phyloP scores from a whole-genome alignment of 2,888 invertebrate genomes.

The Gasteruption jaculator region DNA sequence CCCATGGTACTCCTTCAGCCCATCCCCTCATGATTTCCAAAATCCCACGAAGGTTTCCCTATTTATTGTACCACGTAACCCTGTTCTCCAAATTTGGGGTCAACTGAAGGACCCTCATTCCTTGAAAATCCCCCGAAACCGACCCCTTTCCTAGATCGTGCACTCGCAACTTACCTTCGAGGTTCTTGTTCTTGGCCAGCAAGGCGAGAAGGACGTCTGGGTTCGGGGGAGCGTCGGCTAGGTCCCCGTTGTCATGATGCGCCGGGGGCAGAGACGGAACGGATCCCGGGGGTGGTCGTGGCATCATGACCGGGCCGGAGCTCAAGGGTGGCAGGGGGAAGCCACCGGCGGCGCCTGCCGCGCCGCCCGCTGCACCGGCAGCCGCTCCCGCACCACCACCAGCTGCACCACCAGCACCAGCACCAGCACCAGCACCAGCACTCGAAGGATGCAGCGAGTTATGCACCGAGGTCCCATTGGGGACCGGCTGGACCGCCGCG shows the following conservation, averaged over 20 bases:
- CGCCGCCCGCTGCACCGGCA: constrained; percentile 30
- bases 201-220: constrained; percentile 82
- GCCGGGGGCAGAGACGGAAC: constrained; percentile 46
- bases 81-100: too few relatives aligned
- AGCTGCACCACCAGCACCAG: too few relatives aligned
- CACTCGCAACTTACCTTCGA: constrained; percentile 69
- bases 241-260: constrained; percentile 31
- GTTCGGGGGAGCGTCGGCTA: constrained; percentile 61
- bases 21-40: too few relatives aligned
- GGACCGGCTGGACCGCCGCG: constrained; percentile 45
- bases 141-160: constrained; percentile 20
- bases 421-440: constrained; percentile 1
- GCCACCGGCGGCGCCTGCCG: constrained; percentile 27
- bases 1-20: too few relatives aligned
- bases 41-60: too few relatives aligned
- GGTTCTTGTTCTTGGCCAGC: constrained; percentile 79
- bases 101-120: too few relatives aligned
- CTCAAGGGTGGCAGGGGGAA: constrained; percentile 27
- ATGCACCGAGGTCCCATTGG: too few relatives aligned
- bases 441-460: too few relatives aligned
- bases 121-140: too few relatives aligned
- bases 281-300: constrained; percentile 33
- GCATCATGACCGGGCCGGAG: constrained; percentile 37
- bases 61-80: too few relatives aligned
- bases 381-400: constrained; percentile 23